These are phyloP conservation scores for Frankliniella fusca DNA, from an alignment of 2,888 invertebrate species.

Conservation along the genomic window DNA sequence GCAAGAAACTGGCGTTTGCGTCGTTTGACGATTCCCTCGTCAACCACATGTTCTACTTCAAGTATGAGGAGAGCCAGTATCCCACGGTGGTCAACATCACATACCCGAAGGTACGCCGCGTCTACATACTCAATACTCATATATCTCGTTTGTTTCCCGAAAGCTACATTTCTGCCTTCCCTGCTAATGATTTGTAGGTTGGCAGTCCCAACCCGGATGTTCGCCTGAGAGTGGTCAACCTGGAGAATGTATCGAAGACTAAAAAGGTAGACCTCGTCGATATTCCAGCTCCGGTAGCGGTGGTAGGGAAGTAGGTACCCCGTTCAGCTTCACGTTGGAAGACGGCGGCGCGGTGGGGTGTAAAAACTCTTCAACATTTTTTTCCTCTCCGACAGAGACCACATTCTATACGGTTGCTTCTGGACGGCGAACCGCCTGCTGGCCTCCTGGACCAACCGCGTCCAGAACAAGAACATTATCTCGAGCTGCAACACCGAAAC, in stretches of 20 bases:
- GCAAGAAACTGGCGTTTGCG: conserved; percentile 64
- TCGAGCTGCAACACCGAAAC: conserved; percentile 53
- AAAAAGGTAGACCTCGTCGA: conserved; percentile 34
- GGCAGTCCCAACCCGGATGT: conserved; percentile 70
- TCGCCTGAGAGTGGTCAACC: conserved; percentile 59
- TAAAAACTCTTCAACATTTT: conserved; percentile 64
- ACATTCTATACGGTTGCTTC: conserved; percentile 64
- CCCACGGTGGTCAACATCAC: conserved; percentile 61
- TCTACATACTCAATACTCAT: conserved; percentile 29
- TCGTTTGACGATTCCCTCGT: conserved; percentile 69
- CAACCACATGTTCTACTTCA: conserved; percentile 58
- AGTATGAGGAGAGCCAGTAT: conserved; percentile 69
- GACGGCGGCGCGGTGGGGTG: conserved; percentile 64
- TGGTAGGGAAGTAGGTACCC: conserved; percentile 47
- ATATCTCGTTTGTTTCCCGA: conserved; percentile 28
- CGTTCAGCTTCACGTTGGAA: conserved; percentile 51
- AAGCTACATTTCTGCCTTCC: not conserved
- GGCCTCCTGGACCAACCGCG: conserved; percentile 76
- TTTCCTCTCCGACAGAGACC: conserved; percentile 76
- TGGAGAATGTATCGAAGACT: conserved; percentile 42
- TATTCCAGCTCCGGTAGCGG: conserved; percentile 53
- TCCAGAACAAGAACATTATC: conserved; percentile 66
- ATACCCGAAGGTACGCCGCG: conserved; percentile 67
- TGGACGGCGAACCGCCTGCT: conserved; percentile 58
- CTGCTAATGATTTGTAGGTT: conserved; percentile 51